Evolutionary conservation across 2,888 invertebrate species (phyloP), one percentile per base, ranked within the genome.

Genomic region (Pseudococcus longispinus): DNA sequence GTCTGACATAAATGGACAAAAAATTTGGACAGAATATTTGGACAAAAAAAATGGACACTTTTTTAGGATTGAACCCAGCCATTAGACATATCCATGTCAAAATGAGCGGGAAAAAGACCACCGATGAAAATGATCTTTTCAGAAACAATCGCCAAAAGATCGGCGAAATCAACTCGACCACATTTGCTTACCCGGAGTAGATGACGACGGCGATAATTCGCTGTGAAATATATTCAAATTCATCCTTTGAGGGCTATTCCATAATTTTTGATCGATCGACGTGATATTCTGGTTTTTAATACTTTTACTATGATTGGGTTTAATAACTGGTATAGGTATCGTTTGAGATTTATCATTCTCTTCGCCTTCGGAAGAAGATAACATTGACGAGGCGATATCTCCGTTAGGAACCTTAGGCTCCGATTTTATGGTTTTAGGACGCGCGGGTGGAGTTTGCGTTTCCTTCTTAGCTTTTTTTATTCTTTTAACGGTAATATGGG

Each of bases 131-230:
- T n/a, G n/a, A n/a, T n/a, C n/a, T n/a, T 4, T 2, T 5, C 32
- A 4, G 9, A 37, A 37, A 37, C 9, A 37, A 37, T 37, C 9
- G 9, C 8, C 8, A 2, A 37, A 37, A 37, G 2, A 9, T 37
- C 8, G 37, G 8, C 9, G 13, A 15, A 46, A 46, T 46, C 4
- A 46, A 46, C 13, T 46, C 1, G 9, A 46, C 13, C 44, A 15
- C 8, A 15, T 46, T 46, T 46, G 15, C 51, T 65, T 20, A 85
- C 85, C 85, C 44, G 85, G 85, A 26, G 70, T 26, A 2, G 85
- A 85, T 5, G 85, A 74, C 20, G 85, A 85, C 18, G 65, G 65
- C 13, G 85, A 70, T 26, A 85, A 65, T 8, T 85, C 85, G 42
- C 37, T 65, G 5, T 26, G 44, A 15, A 65, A 44, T n/a, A n/a